These are phyloP conservation scores for Lethenteron camtschaticum DNA, from an alignment of 2,113 vertebrate species.

Conservation along the genomic window DNA sequence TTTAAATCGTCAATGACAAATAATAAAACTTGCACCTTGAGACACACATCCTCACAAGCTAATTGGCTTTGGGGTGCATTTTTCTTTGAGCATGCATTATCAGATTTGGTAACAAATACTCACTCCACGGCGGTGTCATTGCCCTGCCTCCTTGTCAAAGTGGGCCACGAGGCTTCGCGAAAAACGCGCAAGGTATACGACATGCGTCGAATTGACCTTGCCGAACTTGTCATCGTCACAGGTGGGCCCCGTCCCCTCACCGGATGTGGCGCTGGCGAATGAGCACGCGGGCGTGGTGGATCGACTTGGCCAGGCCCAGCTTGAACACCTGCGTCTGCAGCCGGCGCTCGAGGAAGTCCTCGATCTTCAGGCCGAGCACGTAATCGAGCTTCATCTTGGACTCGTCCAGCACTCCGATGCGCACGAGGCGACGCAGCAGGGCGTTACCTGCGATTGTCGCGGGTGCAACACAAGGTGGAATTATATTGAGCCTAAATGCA, in stretches of 20 bases:
- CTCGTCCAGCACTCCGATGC: conserved; percentile 65
- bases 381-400: conserved; percentile 89
- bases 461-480: too few relatives aligned
- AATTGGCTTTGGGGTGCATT: too few relatives aligned
- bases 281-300: conserved; percentile 64
- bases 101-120: too few relatives aligned
- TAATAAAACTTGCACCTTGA: too few relatives aligned
- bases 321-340: conserved; percentile 83
- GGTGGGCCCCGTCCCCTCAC: conserved; percentile 19
- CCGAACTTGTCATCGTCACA: conserved; percentile 17
- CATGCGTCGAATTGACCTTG: conserved; percentile 63
- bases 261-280: conserved; percentile 81
- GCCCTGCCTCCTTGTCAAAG: too few relatives aligned
- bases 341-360: conserved; percentile 66
- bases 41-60: too few relatives aligned
- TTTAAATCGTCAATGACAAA: too few relatives aligned
- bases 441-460: conserved; percentile 35
- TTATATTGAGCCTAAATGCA: too few relatives aligned
- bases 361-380: conserved; percentile 66
- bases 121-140: too few relatives aligned
- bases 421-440: conserved; percentile 53
- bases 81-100: too few relatives aligned
- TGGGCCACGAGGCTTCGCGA: conserved; percentile 4
- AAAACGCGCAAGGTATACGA: conserved; percentile 52
- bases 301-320: conserved; percentile 63